Evolutionary conservation across 2,888 invertebrate genomes (phyloP).

Genomic region (Chromoteleia sp.): DNA sequence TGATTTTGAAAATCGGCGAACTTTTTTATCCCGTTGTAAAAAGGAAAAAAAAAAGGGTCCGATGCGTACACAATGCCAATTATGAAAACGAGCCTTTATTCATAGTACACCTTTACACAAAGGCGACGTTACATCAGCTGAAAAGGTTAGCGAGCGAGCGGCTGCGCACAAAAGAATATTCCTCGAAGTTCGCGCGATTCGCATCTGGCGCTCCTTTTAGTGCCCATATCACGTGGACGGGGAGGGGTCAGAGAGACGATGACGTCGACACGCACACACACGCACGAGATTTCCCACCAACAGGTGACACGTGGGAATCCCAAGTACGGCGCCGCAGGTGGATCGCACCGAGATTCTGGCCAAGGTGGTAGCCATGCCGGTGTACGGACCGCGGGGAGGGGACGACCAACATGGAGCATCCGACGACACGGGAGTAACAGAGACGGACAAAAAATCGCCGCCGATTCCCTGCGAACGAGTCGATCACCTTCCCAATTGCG

Average conservation of each 20-base stretch:
- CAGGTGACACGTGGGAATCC: conserved; percentile 84
- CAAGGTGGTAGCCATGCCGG: conserved; percentile 63
- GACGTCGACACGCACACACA: conserved; percentile 68
- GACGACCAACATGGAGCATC: conserved; percentile 28
- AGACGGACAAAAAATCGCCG: conserved; percentile 54
- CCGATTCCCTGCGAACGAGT: conserved; percentile 28
- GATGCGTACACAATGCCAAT: conserved; percentile 26
- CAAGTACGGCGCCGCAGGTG: conserved; percentile 80
- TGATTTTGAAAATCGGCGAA: conserved; percentile 1
- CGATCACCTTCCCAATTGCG: conserved; percentile 50
- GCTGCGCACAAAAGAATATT: conserved; percentile 51
- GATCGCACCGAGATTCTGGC: conserved; percentile 72
- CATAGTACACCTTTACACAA: conserved; percentile 20
- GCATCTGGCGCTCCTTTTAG: conserved; percentile 65
- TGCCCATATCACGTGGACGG: conserved; percentile 70
- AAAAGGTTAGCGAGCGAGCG: conserved; percentile 44
- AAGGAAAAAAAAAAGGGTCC: neutral
- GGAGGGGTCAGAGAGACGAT: conserved; percentile 68
- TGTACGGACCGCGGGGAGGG: conserved; percentile 26
- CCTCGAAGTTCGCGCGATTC: conserved; percentile 47
- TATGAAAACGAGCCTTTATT: conserved; percentile 40
- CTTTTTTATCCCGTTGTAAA: neutral
- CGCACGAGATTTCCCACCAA: conserved; percentile 80
- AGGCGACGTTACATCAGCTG: conserved; percentile 43
- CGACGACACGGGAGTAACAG: conserved; percentile 36